Evolutionary conservation across 1,140 invertebrate species (phyloP), one percentile per base, ranked within the genome.

Genomic region (Penaeus chinensis): DNA sequence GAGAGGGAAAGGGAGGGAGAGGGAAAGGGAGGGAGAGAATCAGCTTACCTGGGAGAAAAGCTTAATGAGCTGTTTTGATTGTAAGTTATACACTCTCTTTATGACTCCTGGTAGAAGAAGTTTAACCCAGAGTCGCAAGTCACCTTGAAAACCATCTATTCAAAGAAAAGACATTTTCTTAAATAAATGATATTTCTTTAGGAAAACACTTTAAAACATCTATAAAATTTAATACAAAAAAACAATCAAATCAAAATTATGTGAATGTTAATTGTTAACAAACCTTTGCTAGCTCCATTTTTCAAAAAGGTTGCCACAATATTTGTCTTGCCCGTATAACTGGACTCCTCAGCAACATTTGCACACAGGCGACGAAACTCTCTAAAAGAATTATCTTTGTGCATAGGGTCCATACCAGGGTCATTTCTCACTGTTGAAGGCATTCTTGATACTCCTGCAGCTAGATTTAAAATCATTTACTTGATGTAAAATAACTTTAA

Each of bases 11-110:
- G 24, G 16, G 69, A 74, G 69, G 69, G 37, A 74, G 69, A 27
- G 24, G 24, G 11, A 37, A 3, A 10, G 42, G 63, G 19, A 32
- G 54, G 27, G 54, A 11, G 8, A 54, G 54, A 54, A 54, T 54
- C 54, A 32, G 85, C 89, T 88, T 88, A 94, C 94, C 91, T 95
- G 94, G 76, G 96, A 95, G 92, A 98, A 98, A 20, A 98, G 92
- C 92, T 98, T 99, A 0, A 98, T 93, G 63, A 98, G 92, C 90
- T 98, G 97, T 92, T 98, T 98, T 91, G 95, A 97, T 92, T 98
- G 97, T 37, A 99, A 92, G 93, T 98, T 98, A 91, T 98, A 98
- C 37, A 98, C 94, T 82, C 96, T 93, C 91, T 98, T 97, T 3
- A 95, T 94, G 63, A 96, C 95, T 32, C 95, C 95, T 0, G 97